Evolutionary conservation across 2,113 vertebrate species (phyloP).

Genomic region (Lepisosteus oculatus): DNA sequence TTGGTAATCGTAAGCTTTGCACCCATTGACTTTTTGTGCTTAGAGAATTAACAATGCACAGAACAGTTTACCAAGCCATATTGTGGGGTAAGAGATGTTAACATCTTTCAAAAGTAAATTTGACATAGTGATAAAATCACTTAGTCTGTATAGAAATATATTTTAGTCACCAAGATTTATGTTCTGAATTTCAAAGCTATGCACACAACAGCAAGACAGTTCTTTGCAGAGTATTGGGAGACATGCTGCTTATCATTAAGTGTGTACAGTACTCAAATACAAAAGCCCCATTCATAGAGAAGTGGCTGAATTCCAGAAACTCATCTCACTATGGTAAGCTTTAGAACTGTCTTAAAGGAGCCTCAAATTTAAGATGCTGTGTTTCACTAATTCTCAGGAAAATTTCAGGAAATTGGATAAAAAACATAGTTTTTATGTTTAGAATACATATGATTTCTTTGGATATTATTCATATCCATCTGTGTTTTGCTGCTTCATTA

Average conservation of each 20-base stretch:
- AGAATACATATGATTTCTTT: too few relatives aligned
- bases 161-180: background rate
- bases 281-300: constrained; percentile 36
- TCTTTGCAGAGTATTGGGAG: constrained; percentile 8
- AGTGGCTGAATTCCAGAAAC: constrained; percentile 32
- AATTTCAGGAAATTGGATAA: constrained; percentile 11
- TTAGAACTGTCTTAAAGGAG: constrained; percentile 21
- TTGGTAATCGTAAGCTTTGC: too few relatives aligned
- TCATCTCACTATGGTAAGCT: constrained; percentile 33
- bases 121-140: too few relatives aligned
- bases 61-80: too few relatives aligned
- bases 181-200: background rate
- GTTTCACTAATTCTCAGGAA: constrained; percentile 20
- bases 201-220: background rate
- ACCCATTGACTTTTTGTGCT: too few relatives aligned
- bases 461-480: background rate
- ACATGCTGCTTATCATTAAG: constrained; percentile 28
- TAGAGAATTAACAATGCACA: too few relatives aligned
- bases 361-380: constrained; percentile 15
- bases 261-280: constrained; percentile 27
- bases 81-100: too few relatives aligned
- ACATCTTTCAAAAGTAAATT: too few relatives aligned
- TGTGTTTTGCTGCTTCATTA: background rate
- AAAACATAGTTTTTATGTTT: too few relatives aligned
- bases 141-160: too few relatives aligned